phyloP scores from a whole-genome alignment of 2,113 vertebrate species.

The Corythoichthys intestinalis region DNA sequence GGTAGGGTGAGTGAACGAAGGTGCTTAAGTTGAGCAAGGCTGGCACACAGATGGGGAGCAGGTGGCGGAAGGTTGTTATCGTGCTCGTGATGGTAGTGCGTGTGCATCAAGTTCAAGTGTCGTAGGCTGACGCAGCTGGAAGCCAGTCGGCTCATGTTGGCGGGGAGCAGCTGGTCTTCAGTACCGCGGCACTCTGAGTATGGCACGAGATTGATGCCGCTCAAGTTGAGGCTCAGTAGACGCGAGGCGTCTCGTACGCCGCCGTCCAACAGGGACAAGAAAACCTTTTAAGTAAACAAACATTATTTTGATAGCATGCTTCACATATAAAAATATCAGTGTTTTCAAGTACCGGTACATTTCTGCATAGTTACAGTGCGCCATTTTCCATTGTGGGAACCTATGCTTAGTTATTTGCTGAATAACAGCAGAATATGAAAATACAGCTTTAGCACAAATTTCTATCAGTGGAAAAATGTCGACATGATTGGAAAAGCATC shows the following conservation, averaged over 20 bases:
- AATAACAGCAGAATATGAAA: no score
- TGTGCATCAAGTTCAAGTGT: slow-evolving; percentile 90
- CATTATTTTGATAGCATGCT: neutral
- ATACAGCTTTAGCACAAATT: no score
- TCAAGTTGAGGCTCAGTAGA: slow-evolving; percentile 87
- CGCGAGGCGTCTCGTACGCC: slow-evolving; percentile 77
- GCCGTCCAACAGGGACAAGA: slow-evolving; percentile 79
- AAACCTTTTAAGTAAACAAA: slow-evolving; percentile 11
- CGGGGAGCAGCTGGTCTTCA: slow-evolving; percentile 84
- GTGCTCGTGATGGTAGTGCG: slow-evolving; percentile 84
- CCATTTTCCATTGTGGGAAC: no score
- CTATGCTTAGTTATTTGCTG: no score
- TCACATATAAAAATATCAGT: neutral
- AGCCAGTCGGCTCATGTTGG: slow-evolving; percentile 78
- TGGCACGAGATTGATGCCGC: slow-evolving; percentile 83
- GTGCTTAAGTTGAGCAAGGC: slow-evolving; percentile 75
- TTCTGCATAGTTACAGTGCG: no score
- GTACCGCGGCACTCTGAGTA: slow-evolving; percentile 76
- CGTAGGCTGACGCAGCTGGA: slow-evolving; percentile 76
- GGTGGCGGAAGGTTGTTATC: slow-evolving; percentile 53
- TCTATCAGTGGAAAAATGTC: no score
- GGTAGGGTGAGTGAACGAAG: slow-evolving; percentile 85
- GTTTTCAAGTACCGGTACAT: neutral
- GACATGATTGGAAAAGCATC: no score
- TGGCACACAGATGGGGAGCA: slow-evolving; percentile 80